Conservation (phyloP, 2,888 invertebrate species). For the Gonocerus acuteangulatus region DNA sequence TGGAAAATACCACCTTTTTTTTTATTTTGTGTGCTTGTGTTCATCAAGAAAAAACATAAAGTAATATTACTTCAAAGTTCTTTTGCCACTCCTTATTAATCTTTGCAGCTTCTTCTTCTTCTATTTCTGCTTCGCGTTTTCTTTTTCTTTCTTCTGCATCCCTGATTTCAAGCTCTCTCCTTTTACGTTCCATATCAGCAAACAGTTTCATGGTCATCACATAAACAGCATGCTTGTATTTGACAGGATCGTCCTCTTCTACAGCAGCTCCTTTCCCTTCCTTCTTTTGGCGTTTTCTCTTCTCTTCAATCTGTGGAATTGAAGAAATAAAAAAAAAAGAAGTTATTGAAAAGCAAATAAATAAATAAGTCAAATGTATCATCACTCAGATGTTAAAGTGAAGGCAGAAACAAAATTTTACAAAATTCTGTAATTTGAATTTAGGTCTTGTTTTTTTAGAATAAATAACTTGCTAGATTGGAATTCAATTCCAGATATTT, state of each 20-base stretch:
- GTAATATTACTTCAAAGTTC: conserved; percentile 87
- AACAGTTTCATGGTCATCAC: conserved; percentile 97
- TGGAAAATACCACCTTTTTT: too few species aligned
- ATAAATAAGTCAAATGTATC: too few species aligned
- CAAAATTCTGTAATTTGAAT: too few species aligned
- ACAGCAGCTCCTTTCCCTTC: conserved; percentile 73
- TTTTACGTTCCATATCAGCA: conserved; percentile 92
- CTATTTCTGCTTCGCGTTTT: conserved; percentile 86
- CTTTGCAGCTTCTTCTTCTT: conserved; percentile 82
- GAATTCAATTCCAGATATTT: too few species aligned
- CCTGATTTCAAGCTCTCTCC: conserved; percentile 74
- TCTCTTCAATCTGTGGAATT: conserved; percentile 68
- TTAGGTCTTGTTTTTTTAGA: too few species aligned
- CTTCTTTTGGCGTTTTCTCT: conserved; percentile 87
- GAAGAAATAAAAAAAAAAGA: too few species aligned
- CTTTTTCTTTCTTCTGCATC: conserved; percentile 90
- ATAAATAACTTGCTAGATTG: too few species aligned
- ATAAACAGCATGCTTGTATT: conserved; percentile 87
- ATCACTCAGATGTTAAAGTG: too few species aligned
- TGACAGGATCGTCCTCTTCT: conserved; percentile 78
- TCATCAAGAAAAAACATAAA: too few species aligned
- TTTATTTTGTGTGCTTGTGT: too few species aligned
- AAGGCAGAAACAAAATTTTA: not conserved
- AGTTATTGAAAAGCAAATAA: too few species aligned
- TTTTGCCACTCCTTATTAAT: conserved; percentile 95